Evolutionary conservation across 2,888 invertebrate genomes (phyloP), one percentile per base, ranked within the genome.

Genomic region (Pachliopta kotzebuea): DNA sequence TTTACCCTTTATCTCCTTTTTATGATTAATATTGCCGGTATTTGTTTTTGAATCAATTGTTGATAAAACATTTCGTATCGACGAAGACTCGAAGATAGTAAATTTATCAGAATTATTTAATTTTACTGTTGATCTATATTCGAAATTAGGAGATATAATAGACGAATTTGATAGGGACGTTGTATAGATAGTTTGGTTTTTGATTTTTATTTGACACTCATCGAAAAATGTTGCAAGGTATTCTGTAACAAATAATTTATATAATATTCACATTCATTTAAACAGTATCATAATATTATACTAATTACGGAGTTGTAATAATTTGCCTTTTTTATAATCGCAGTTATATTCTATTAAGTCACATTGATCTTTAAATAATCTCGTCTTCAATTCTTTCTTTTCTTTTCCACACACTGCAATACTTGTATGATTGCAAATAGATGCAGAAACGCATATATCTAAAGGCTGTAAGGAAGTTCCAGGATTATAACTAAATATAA

Each of bases 371-470:
- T 78, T 72, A 65, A 89, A 88, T 1, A 85, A 52, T 59, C 79
- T 77, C 56, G 68, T 67, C 18, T 74, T 65, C 37, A 62, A 67
- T 0, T 56, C 58, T 1, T 45, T 56, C 0, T 61, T 66, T 0
- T 67, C 68, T 7, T 64, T 64, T 0, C 79, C 89, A 55, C 89
- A 89, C 49, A 84, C 85, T 0, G 84, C 80, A 2, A 84, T 78
- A 79, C 81, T 83, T 0, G 87, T 87, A 67, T 89, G 88, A 63
- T 88, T 88, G 68, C 88, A 88, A 26, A 84, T 71, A 31, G 84
- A 83, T 0, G 87, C 83, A 42, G 78, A 56, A 1, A 84, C n/a
- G 67, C 88, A 89, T 63, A 69, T 64, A 45, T 71, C 70, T 0
- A 85, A 56, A 0, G 85, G 83, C 85, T 81, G 61, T 26, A 69